Percentiles rank a stretch among this genome's conserved stretches.
These are phyloP conservation scores for Antheraea pernyi DNA, from an alignment of 1,140 invertebrate species.

Conservation along the genomic window DNA sequence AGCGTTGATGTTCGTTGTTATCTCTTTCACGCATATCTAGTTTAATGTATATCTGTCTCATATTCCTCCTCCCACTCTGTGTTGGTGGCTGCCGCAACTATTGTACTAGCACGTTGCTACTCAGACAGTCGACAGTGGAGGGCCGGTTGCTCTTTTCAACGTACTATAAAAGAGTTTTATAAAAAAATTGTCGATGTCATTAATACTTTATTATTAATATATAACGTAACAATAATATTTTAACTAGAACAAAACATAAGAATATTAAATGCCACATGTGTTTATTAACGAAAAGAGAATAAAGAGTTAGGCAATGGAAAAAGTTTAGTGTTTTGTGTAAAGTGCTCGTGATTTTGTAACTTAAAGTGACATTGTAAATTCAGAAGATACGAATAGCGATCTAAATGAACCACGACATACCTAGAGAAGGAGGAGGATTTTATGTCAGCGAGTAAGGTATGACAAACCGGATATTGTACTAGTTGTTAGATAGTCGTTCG, in stretches of 20 bases:
- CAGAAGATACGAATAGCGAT: slow-evolving; percentile 9
- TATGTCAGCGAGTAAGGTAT: slow-evolving; percentile 69
- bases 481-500: slow-evolving; percentile 50
- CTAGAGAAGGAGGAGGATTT: slow-evolving; percentile 52
- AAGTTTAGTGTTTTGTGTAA: slow-evolving; percentile 58
- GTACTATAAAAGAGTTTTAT: slow-evolving; percentile 1
- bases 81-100: slow-evolving; percentile 38
- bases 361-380: slow-evolving; percentile 29
- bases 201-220: slow-evolving; percentile 18
- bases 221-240: slow-evolving; percentile 31
- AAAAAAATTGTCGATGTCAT: background rate
- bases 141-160: slow-evolving; percentile 49
- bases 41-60: slow-evolving; percentile 48
- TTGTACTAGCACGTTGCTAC: slow-evolving; percentile 50
- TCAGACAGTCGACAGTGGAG: slow-evolving; percentile 60
- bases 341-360: slow-evolving; percentile 53
- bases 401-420: slow-evolving; percentile 53
- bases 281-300: background rate
- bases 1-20: slow-evolving; percentile 41
- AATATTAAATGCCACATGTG: background rate
- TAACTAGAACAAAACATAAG: slow-evolving; percentile 33
- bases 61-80: slow-evolving; percentile 54
- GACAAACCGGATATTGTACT: slow-evolving; percentile 67
- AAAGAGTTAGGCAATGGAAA: slow-evolving; percentile 22
- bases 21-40: slow-evolving; percentile 41